phyloP scores from a whole-genome alignment of 2,113 vertebrate species.

The Cygnus atratus region DNA sequence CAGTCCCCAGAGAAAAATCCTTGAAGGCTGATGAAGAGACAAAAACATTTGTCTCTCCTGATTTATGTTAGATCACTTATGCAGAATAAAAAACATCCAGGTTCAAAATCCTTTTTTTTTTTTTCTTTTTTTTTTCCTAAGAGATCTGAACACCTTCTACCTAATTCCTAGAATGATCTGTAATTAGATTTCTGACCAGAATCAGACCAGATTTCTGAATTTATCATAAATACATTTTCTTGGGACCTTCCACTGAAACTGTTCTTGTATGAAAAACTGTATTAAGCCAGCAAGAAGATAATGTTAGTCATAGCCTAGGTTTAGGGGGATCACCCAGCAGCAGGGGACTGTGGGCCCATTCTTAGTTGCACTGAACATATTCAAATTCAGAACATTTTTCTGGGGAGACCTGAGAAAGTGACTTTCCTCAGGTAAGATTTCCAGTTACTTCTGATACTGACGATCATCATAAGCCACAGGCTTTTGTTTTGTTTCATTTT shows the following conservation, averaged over 20 bases:
- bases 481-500: not conserved
- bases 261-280: not conserved
- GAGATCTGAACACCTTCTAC: not conserved
- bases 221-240: not conserved
- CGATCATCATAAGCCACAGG: not conserved
- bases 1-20: not conserved
- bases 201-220: not conserved
- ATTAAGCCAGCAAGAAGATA: not conserved
- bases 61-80: not conserved
- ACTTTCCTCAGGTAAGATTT: rapidly evolving
- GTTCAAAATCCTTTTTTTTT: not conserved
- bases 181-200: not conserved
- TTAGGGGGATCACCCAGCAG: not conserved
- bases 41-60: not conserved
- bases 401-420: not conserved
- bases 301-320: not conserved
- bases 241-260: not conserved
- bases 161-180: not conserved
- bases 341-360: not conserved
- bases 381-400: not conserved
- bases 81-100: not conserved
- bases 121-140: not conserved
- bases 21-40: not conserved
- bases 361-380: not conserved
- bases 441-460: not conserved